Evolutionary conservation across 2,797 vertebrate species (phyloP).

Genomic region (Falco naumanni): DNA sequence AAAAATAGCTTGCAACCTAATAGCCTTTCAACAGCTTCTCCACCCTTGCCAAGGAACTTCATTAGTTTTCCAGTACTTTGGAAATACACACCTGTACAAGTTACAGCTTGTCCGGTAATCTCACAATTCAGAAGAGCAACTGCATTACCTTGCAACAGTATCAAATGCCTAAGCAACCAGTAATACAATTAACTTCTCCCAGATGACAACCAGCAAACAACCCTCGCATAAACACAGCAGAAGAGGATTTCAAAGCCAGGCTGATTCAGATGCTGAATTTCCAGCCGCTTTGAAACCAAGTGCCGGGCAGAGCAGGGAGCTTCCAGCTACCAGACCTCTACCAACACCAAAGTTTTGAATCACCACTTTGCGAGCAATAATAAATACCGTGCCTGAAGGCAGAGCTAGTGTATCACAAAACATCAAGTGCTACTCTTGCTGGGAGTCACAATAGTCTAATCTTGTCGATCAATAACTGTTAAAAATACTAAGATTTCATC

Average conservation of each 20-base stretch:
- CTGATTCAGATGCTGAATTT: background rate
- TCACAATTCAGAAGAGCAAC: background rate
- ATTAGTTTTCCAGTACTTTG: background rate
- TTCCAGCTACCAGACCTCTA: background rate
- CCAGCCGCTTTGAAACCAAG: background rate
- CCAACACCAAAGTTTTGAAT: background rate
- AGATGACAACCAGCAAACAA: background rate
- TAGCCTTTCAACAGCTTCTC: background rate
- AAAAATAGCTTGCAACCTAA: background rate
- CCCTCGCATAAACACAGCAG: background rate
- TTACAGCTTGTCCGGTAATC: background rate
- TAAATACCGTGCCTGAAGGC: background rate
- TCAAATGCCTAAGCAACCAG: background rate
- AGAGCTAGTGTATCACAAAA: background rate
- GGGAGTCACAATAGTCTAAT: background rate
- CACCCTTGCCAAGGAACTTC: background rate
- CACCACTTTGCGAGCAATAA: background rate
- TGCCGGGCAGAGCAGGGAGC: background rate
- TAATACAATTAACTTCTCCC: background rate
- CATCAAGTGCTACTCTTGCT: rapidly evolving
- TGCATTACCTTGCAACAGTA: background rate
- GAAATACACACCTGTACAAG: background rate
- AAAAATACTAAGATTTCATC: background rate
- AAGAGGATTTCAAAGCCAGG: background rate
- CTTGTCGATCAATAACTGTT: background rate